phyloP scores from a whole-genome alignment of 2,888 invertebrate species.

The Vannuccia rotundouncinata region DNA sequence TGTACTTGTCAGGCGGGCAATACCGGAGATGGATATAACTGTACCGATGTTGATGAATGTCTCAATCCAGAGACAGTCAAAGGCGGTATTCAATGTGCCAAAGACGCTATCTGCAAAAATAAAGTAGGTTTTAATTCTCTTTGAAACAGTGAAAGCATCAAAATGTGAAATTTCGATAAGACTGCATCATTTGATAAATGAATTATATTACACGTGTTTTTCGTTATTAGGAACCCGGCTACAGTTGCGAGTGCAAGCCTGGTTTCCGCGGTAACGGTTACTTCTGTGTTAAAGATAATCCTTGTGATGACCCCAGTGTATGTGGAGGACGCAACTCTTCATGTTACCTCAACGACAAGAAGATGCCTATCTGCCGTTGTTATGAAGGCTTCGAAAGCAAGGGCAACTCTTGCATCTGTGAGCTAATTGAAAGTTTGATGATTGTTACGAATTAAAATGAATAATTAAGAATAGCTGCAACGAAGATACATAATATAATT shows the following conservation, averaged over 20 bases:
- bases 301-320: constrained; percentile 21
- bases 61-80: background rate
- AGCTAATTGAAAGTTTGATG: background rate
- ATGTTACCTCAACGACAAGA: background rate
- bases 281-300: constrained; percentile 33
- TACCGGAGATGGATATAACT: constrained; percentile 36
- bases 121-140: constrained; percentile 24
- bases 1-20: constrained; percentile 47
- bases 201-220: background rate
- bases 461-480: background rate
- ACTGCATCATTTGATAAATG: too few species aligned
- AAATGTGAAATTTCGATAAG: too few species aligned
- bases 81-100: constrained; percentile 35
- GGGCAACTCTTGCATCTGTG: constrained; percentile 12
- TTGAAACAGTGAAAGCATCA: too few species aligned
- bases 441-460: background rate
- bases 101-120: constrained; percentile 34
- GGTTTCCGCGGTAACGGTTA: constrained; percentile 41
- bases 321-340: constrained; percentile 1
- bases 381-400: background rate
- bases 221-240: constrained; percentile 35
- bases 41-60: constrained; percentile 40
- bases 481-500: background rate
- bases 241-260: constrained; percentile 38
- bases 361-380: background rate